Base-by-base conservation (phyloP, 2,113 vertebrate species). In the Serranochromis macrocephalus region DNA sequence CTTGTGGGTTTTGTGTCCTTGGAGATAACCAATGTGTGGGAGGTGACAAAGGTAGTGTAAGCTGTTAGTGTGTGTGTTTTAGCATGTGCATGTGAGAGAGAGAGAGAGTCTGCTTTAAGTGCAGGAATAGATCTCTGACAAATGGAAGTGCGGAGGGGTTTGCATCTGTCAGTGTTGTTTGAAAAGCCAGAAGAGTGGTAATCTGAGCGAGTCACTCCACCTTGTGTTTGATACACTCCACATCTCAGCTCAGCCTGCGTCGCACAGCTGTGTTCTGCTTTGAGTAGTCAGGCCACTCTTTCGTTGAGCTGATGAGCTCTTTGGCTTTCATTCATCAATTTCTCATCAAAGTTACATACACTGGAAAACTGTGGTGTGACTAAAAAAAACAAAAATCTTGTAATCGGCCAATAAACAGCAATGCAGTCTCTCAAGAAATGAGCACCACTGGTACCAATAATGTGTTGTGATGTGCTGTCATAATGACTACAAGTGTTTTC, bases 21-120 rank as follows among this genome's bases (percentile, higher is more conserved):
- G 90, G 91, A 96, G 95, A 96, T 96, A 96, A 95, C 94, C 94
- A 93, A 81, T 93, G 93, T 94, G 95, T 96, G 94, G 94, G 96
- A 95, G 93, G 95, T 95, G 94, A 95, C 94, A 95, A 95, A 95
- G 94, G 94, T 95, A 96, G 94, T 88, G 86, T 95, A 95, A 95
- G 93, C 94, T 58, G 88, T 88, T 75, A 63, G 84, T 85, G 83
- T 78, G 84, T 84, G 42, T 63, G 61, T 55, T 63, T 83, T 57
- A 61, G 81, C 57, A 75, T 54, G 81, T 84, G 85, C 63, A 75
- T 71, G 33, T 51, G 73, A 33, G 87, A 47, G 89, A 61, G 63
- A 57, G 66, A 33, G 83, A 66, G 75, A 89, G 87, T 92, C 80
- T 94, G 91, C 82, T 93, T 94, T 94, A 92, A 93, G 93, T 93